Conservation (phyloP, 2,888 invertebrate genomes). For the Ceratothoa steindachneri region DNA sequence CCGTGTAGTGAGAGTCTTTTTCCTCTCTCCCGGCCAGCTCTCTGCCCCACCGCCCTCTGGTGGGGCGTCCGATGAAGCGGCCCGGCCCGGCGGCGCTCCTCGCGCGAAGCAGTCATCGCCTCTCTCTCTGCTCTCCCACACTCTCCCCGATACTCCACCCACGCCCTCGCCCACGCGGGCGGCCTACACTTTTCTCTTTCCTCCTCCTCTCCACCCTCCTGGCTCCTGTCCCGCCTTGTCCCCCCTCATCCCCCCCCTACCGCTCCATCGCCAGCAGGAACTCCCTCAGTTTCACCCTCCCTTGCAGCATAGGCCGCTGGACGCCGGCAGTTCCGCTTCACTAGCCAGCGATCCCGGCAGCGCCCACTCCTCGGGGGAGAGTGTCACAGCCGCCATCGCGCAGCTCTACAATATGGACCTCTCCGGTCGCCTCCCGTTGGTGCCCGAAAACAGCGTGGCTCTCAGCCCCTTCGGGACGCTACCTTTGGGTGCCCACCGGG, state of each 20-base stretch:
- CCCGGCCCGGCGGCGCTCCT: slow-evolving; percentile 4
- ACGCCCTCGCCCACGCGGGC: slow-evolving; percentile 27
- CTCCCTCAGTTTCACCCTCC: slow-evolving; percentile 2
- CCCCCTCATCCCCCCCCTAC: slow-evolving; percentile 35
- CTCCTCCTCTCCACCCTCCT: slow-evolving; percentile 20
- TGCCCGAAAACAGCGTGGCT: slow-evolving; percentile 40
- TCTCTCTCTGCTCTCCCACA: background rate
- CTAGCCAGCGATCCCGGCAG: slow-evolving; percentile 25
- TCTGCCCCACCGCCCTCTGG: slow-evolving; percentile 29
- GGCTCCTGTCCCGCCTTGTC: slow-evolving; percentile 18
- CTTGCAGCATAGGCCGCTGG: slow-evolving; percentile 12
- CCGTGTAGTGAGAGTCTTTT: slow-evolving; percentile 30
- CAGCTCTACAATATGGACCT: background rate
- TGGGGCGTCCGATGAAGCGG: background rate
- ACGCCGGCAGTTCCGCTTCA: background rate
- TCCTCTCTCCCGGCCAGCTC: slow-evolving; percentile 43
- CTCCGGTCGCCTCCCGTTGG: slow-evolving; percentile 32
- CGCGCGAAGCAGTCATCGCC: slow-evolving; percentile 6
- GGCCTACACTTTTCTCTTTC: slow-evolving; percentile 28
- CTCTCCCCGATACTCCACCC: slow-evolving; percentile 1
- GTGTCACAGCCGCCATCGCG: slow-evolving; percentile 43
- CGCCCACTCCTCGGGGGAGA: slow-evolving; percentile 43
- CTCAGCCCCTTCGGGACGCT: slow-evolving; percentile 30
- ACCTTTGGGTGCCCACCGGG: slow-evolving; percentile 24
- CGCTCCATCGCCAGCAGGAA: slow-evolving; percentile 24